Evolutionary conservation across 2,888 invertebrate species (phyloP).

Genomic region (Caradrina clavipalpis): DNA sequence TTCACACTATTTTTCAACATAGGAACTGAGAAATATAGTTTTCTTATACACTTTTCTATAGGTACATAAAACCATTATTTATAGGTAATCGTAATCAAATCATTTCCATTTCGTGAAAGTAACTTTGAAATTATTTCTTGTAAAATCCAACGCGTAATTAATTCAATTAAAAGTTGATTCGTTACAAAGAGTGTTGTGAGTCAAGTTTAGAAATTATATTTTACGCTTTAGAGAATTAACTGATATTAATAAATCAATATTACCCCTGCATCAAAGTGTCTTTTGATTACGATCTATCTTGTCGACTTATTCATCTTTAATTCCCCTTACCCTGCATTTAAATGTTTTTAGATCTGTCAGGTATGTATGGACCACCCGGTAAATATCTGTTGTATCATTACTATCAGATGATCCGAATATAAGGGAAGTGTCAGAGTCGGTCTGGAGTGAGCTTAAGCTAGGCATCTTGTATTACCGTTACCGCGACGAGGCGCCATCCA

Average conservation of each 20-base stretch:
- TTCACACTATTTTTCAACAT: constrained; percentile 37
- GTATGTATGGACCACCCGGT: constrained; percentile 57
- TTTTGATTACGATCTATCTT: constrained; percentile 34
- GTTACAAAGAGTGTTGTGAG: neutral
- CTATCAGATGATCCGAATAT: constrained; percentile 64
- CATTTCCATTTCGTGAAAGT: neutral
- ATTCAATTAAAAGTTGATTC: constrained; percentile 22
- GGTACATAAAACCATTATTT: neutral
- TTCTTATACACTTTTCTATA: neutral
- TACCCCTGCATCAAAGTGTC: constrained; percentile 3
- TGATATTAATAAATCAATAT: constrained; percentile 12
- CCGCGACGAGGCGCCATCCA: constrained; percentile 82
- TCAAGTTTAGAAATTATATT: constrained; percentile 11
- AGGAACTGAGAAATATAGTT: neutral
- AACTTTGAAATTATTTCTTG: neutral
- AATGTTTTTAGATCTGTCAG: constrained; percentile 28
- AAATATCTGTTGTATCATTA: constrained; percentile 50
- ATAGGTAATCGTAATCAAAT: neutral
- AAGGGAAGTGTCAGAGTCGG: constrained; percentile 73
- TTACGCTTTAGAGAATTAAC: neutral
- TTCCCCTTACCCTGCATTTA: constrained; percentile 36
- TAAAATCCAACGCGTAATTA: neutral
- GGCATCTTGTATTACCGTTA: constrained; percentile 90
- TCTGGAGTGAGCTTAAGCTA: constrained; percentile 80
- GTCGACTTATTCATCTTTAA: constrained; percentile 42